Evolutionary conservation across 2,113 vertebrate species (phyloP), one percentile per base, ranked within the genome.

Genomic region (Abramis brama): DNA sequence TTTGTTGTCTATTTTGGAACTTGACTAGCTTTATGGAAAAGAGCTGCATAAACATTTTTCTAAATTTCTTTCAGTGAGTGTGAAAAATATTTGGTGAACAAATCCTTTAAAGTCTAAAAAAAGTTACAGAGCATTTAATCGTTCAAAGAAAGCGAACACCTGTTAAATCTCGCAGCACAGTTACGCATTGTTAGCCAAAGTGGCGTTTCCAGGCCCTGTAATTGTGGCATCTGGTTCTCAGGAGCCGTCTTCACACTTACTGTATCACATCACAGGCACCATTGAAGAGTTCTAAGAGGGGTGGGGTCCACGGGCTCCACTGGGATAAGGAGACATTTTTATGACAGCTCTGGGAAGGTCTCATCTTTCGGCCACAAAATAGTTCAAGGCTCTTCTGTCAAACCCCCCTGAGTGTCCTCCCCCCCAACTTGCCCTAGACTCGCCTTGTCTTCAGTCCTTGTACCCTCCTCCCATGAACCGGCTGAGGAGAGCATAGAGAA

Each of bases 351-450:
- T 94, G 94, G 94, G 95, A 96, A 95, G 95, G 95, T 96, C 95
- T 96, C 96, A 96, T 96, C 96, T 97, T 96, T 97, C 96, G 95
- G 95, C 96, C 95, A 96, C 95, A 96, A 96, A 97, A 96, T 94
- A 96, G 95, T 96, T 97, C 95, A 97, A 96, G 95, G 96, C 96
- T 96, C 94, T 96, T 96, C 95, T 96, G 95, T 96, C 95, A 96
- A 95, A 95, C 45, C 66, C 55, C 86, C 86, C 71, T 68, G 79
- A 87, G 88, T 85, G 64, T 73, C 70, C 81, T 39, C 30, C 73
- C 73, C 33, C 82, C 60, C 52, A 17, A 50, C 50, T 77, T 79
- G 60, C 94, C 96, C 96, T 94, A 95, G 94, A 95, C 95, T 94
- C 95, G 95, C 94, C 94, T 95, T 23, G 59, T 55, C 52, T 57